Conservation (phyloP, 2,797 vertebrate genomes). For the Enteromius afrohamiltoni region DNA sequence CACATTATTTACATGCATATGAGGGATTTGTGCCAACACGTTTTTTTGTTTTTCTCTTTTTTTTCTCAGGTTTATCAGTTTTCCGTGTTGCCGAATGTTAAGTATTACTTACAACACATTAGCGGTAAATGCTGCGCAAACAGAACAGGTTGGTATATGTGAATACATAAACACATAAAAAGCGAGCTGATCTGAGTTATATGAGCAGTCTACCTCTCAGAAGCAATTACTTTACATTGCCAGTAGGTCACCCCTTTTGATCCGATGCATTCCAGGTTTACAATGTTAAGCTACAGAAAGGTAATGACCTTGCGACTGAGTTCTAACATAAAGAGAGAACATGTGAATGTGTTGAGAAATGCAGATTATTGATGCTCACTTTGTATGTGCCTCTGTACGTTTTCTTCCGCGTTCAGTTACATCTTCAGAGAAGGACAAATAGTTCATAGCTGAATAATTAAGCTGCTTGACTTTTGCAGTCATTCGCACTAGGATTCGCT, state of each 20-base stretch:
- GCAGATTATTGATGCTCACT: constrained; percentile 11
- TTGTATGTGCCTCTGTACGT: neutral
- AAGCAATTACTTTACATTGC: neutral
- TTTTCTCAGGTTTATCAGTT: constrained; percentile 18
- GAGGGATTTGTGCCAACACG: constrained; percentile 9
- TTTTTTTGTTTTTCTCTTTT: neutral
- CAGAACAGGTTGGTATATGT: neutral
- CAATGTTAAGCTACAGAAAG: neutral
- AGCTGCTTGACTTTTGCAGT: constrained; percentile 14
- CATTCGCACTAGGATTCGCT: neutral
- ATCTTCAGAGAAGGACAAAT: neutral
- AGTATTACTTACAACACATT: neutral
- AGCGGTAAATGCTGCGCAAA: neutral
- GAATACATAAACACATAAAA: constrained; percentile 27
- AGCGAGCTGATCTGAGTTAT: neutral
- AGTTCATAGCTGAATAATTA: neutral
- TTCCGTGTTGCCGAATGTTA: neutral
- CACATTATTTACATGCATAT: constrained; percentile 12
- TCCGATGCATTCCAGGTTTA: constrained; percentile 20
- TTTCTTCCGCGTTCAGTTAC: neutral
- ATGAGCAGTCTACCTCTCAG: constrained; percentile 2
- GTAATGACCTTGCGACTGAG: neutral
- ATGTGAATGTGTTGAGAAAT: neutral
- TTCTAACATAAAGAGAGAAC: neutral
- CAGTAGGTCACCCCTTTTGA: constrained; percentile 5